A percentile compares a stretch with the other conserved stretches of the same genome.
phyloP scores from a whole-genome alignment of 1,140 invertebrate species.

The Fopius arisanus region DNA sequence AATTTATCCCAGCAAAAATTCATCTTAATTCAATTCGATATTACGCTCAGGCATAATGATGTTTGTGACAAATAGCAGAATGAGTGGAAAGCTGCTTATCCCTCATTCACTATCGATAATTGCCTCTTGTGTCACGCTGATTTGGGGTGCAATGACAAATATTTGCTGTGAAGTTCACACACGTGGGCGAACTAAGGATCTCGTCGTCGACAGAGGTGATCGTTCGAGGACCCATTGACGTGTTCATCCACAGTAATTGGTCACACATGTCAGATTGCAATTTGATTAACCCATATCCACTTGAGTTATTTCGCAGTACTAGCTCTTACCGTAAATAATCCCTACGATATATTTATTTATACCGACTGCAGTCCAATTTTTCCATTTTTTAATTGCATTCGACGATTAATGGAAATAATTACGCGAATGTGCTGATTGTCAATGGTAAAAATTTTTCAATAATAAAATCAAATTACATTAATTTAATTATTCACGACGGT shows the following conservation, averaged over 20 bases:
- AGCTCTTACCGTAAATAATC: neutral
- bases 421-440: neutral
- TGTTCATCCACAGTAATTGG: constrained; percentile 22
- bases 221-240: constrained; percentile 15
- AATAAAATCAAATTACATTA: constrained; percentile 5
- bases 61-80: neutral
- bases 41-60: neutral
- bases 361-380: neutral
- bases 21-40: neutral
- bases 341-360: no score
- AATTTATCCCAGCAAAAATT: neutral
- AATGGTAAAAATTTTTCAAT: neutral
- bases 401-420: neutral
- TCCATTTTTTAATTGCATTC: neutral
- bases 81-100: neutral
- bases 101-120: constrained; percentile 29
- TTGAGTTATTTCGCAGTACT: neutral
- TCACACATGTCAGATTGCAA: constrained; percentile 26
- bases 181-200: constrained; percentile 18
- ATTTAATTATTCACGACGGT: constrained; percentile 7
- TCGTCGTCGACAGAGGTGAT: neutral
- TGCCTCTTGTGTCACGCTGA: constrained; percentile 21
- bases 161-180: constrained; percentile 20
- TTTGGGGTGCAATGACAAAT: constrained; percentile 17
- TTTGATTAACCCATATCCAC: constrained; percentile 10